Evolutionary conservation across 2,888 invertebrate species (phyloP), one percentile per base, ranked within the genome.

Genomic region (Andrena hattorfiana): DNA sequence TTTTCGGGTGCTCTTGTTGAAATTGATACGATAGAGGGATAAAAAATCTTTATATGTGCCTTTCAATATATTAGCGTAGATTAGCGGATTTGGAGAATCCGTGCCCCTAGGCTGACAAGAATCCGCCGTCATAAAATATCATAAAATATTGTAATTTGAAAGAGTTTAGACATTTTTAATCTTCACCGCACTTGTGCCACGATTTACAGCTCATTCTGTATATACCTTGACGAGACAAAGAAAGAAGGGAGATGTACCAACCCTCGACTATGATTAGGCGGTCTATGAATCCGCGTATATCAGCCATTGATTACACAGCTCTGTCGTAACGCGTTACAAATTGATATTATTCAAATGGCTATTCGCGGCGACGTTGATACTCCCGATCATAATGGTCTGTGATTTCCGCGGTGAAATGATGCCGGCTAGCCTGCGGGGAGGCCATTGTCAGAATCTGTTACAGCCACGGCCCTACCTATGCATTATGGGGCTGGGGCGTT

Each of bases 261-360:
- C n/a, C 26, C 35, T 63, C 23, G 8, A 8, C 20, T 20, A 23
- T 6, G 74, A 62, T 80, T 64, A 59, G 49, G 26, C 26, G 32
- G 48, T 49, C 28, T 62, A 42, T 26, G 26, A 66, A 69, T 76
- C 28, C 48, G n/a, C 23, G 6, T 59, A 59, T 35, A 59, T 35
- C 42, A n/a, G 42, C 49, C 49, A 60, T 77, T 59, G 64, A 70
- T 66, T 30, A 60, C 32, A 48, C 49, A 35, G 16, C 67, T 28
- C 10, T 59, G 20, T 35, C 35, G 60, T 16, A 42, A 51, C 54
- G 51, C 64, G 63, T 80, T 62, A 49, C 59, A 82, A 82, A 82
- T 80, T 81, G 78, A 75, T 64, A 68, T 75, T 75, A 75, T 80
- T 75, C 56, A 71, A 75, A 67, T 68, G 49, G n/a, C 80, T 32